A percentile compares a stretch with the other conserved stretches of the same genome.
These are phyloP conservation scores for Troides oblongomaculatus DNA, from an alignment of 2,888 invertebrate species.

Conservation along the genomic window DNA sequence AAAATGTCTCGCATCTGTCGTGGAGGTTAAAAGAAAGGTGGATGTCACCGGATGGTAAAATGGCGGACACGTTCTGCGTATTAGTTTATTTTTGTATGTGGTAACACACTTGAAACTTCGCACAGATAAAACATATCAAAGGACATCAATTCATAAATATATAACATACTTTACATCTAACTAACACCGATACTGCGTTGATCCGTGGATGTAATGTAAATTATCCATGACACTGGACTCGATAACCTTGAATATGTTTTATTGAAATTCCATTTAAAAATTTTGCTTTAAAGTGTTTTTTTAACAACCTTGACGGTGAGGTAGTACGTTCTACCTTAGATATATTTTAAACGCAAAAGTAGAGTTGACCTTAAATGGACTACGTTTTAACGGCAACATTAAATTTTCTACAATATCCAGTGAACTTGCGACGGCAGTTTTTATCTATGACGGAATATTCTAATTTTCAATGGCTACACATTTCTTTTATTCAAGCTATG, in stretches of 20 bases:
- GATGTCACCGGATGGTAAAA: constrained; percentile 56
- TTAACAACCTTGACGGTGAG: too few relatives aligned
- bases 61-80: constrained; percentile 45
- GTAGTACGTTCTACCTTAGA: too few relatives aligned
- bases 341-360: too few relatives aligned
- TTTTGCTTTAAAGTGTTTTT: not conserved
- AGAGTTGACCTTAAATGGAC: too few relatives aligned
- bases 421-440: too few relatives aligned
- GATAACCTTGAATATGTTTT: constrained; percentile 4
- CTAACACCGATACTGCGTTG: too few relatives aligned
- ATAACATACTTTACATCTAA: too few relatives aligned
- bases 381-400: too few relatives aligned
- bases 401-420: too few relatives aligned
- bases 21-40: constrained; percentile 55
- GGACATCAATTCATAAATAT: too few relatives aligned
- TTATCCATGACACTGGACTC: not conserved
- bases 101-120: not conserved
- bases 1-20: constrained; percentile 49
- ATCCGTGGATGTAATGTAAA: not conserved
- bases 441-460: too few relatives aligned
- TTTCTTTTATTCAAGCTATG: not conserved
- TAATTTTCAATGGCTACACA: too few relatives aligned
- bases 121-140: not conserved
- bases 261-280: constrained; percentile 8
- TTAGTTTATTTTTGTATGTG: constrained; percentile 48